A percentile compares a stretch with the other conserved stretches of the same genome.
Evolutionary conservation across 2,113 vertebrate genomes (phyloP).

Genomic region (Amia ocellicauda): DNA sequence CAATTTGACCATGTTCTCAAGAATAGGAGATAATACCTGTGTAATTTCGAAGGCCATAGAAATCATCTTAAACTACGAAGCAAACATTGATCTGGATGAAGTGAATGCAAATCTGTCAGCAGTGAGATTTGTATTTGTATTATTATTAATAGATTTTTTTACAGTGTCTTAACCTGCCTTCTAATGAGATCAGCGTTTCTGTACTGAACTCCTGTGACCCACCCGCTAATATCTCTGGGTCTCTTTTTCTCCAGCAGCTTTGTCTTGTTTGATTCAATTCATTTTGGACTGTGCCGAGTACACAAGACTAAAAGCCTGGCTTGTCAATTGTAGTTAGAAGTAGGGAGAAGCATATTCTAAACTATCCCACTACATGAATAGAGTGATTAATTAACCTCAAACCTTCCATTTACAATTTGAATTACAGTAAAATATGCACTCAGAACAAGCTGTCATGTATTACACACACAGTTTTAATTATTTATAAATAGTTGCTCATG

Average conservation of each 20-base stretch:
- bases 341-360: too few relatives aligned
- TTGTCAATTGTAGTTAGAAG: too few relatives aligned
- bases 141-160: conserved; percentile 2
- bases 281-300: too few relatives aligned
- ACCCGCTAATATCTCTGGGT: not conserved
- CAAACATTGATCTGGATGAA: conserved; percentile 22
- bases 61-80: conserved; percentile 14
- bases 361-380: too few relatives aligned
- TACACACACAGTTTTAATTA: too few relatives aligned
- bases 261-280: too few relatives aligned
- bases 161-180: not conserved
- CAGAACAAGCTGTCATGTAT: too few relatives aligned
- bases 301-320: too few relatives aligned
- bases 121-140: conserved; percentile 1
- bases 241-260: not conserved
- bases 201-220: not conserved
- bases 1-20: conserved; percentile 6
- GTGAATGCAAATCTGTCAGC: conserved; percentile 13
- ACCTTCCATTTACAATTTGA: too few relatives aligned
- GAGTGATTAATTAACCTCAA: too few relatives aligned
- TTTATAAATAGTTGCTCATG: too few relatives aligned
- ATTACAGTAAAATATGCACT: too few relatives aligned
- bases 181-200: conserved; percentile 16
- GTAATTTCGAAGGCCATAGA: conserved; percentile 21
- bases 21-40: conserved; percentile 14